These are phyloP conservation scores for Tyria jacobaeae DNA, from an alignment of 2,888 invertebrate species.

Conservation along the genomic window DNA sequence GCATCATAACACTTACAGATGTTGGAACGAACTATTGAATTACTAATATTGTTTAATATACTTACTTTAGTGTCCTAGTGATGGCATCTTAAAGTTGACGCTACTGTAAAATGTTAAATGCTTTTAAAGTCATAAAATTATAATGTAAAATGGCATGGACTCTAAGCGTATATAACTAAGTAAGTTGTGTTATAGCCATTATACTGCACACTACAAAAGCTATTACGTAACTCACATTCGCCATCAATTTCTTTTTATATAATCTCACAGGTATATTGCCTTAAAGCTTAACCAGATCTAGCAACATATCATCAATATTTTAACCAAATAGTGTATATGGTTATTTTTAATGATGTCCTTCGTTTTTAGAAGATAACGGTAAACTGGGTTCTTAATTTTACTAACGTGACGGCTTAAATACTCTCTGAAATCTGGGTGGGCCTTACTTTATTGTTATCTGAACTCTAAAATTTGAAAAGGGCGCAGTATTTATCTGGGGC, in stretches of 20 bases:
- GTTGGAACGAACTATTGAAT: slow-evolving; percentile 77
- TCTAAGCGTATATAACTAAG: slow-evolving; percentile 31
- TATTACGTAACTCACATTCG: background rate
- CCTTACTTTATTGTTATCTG: background rate
- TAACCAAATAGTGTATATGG: too few species aligned
- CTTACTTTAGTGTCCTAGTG: slow-evolving; percentile 66
- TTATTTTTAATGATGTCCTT: too few species aligned
- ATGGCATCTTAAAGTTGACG: slow-evolving; percentile 64
- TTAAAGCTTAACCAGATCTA: too few species aligned
- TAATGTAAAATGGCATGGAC: slow-evolving; percentile 36
- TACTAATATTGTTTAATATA: slow-evolving; percentile 75
- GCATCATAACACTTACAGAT: slow-evolving; percentile 75
- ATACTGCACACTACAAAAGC: background rate
- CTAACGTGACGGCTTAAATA: background rate
- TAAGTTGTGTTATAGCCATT: slow-evolving; percentile 18
- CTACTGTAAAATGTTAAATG: slow-evolving; percentile 70
- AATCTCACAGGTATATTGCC: background rate
- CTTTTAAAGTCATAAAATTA: slow-evolving; percentile 47
- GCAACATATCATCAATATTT: too few species aligned
- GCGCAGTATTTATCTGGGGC: background rate
- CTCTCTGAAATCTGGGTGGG: background rate
- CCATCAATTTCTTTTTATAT: background rate
- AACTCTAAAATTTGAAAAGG: background rate
- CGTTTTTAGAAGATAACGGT: background rate
- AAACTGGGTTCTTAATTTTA: background rate